Evolutionary conservation across 1,140 invertebrate genomes (phyloP).

Genomic region (Drosophila pruinosa): DNA sequence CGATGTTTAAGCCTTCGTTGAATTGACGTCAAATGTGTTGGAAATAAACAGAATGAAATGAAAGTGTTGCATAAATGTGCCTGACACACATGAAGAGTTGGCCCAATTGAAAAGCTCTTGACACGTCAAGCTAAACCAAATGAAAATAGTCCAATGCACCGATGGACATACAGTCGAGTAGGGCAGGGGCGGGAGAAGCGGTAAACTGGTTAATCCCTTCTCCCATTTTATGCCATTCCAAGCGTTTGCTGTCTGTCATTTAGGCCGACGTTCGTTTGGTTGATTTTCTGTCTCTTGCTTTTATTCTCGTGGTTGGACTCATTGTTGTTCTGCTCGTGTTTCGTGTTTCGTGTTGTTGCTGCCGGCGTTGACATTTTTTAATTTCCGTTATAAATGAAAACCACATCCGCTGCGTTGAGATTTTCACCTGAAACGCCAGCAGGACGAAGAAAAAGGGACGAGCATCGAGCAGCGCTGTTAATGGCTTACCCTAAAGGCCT

Average conservation of each 20-base stretch:
- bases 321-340: too few relatives aligned
- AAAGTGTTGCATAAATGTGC: neutral
- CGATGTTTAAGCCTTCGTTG: neutral
- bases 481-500: slow-evolving; percentile 2
- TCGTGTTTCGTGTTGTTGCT: too few relatives aligned
- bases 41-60: neutral
- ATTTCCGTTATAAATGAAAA: slow-evolving; percentile 79
- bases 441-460: neutral
- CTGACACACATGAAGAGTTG: neutral
- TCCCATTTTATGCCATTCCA: neutral
- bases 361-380: slow-evolving; percentile 67
- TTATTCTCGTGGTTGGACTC: neutral
- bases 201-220: slow-evolving; percentile 19
- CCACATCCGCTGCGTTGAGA: slow-evolving; percentile 45
- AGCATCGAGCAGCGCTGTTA: neutral
- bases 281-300: neutral
- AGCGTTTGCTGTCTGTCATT: too few relatives aligned
- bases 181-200: neutral
- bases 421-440: slow-evolving; percentile 4
- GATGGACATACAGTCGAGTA: too few relatives aligned
- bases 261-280: neutral
- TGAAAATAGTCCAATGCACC: too few relatives aligned
- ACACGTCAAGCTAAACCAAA: neutral
- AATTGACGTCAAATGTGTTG: neutral
- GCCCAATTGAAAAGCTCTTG: neutral